Conservation (phyloP, 2,113 vertebrate genomes). For the Leucosticte australis region DNA sequence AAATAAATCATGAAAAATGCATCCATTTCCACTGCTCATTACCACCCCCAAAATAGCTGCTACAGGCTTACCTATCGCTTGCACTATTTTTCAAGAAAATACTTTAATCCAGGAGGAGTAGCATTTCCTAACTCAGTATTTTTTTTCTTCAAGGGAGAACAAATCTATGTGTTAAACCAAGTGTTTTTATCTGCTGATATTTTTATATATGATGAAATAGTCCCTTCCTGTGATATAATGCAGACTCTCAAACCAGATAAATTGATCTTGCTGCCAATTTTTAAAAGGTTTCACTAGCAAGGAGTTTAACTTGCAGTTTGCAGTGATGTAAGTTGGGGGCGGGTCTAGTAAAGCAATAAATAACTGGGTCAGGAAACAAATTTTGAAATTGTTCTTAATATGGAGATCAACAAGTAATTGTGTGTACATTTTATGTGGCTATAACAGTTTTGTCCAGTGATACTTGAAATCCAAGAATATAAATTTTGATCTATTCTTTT, state of each 20-base stretch:
- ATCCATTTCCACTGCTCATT: constrained; percentile 14
- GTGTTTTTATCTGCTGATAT: neutral
- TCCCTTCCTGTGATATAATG: neutral
- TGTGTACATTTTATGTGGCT: accelerated
- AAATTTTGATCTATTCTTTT: neutral
- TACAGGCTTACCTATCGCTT: neutral
- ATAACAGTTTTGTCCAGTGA: neutral
- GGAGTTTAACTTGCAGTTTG: neutral
- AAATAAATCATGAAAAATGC: constrained; percentile 5
- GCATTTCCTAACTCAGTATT: neutral
- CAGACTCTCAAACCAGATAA: neutral
- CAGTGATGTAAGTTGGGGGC: accelerated
- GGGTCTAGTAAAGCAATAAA: neutral
- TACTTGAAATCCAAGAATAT: neutral
- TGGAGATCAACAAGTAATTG: neutral
- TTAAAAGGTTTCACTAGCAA: neutral
- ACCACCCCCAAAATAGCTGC: neutral
- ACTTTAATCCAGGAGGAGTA: neutral
- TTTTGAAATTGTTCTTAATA: neutral
- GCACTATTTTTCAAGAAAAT: neutral
- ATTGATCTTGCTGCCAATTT: neutral
- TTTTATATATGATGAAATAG: neutral
- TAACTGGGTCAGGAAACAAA: neutral
- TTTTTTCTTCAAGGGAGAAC: neutral
- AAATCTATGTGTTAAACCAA: neutral